These are phyloP conservation scores for Patella caerulea DNA, from an alignment of 2,888 invertebrate genomes.

Conservation along the genomic window DNA sequence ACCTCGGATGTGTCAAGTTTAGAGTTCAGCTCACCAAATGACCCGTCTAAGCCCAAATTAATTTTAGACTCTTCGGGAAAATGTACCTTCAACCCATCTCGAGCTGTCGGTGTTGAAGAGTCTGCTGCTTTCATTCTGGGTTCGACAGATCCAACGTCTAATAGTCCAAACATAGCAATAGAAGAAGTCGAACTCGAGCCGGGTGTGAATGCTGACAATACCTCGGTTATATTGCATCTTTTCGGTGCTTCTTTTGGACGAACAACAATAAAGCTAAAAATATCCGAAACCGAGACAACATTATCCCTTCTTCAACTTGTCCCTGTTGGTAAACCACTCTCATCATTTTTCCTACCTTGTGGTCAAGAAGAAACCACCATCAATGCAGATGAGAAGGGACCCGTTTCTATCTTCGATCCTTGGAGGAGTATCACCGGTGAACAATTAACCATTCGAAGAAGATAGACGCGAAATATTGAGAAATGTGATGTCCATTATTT, in stretches of 20 bases:
- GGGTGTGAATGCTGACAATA: background rate
- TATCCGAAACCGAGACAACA: background rate
- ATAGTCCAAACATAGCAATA: background rate
- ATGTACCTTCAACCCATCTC: conserved; percentile 1
- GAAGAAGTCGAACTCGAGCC: background rate
- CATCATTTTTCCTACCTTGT: conserved; percentile 4
- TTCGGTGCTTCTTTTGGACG: background rate
- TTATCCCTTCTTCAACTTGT: background rate
- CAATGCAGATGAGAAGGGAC: background rate
- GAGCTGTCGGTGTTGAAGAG: background rate
- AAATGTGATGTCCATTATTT: background rate
- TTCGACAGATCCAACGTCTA: background rate
- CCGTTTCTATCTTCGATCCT: background rate
- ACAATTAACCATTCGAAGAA: background rate
- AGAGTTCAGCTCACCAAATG: background rate
- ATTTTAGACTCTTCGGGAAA: background rate
- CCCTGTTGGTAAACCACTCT: background rate
- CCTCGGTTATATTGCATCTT: background rate
- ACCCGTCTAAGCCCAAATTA: background rate
- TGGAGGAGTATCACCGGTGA: background rate
- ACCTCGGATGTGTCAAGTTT: background rate
- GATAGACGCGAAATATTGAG: too few relatives aligned
- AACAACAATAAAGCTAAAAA: background rate
- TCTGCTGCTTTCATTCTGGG: background rate
- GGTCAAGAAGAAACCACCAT: background rate